Evolutionary conservation across 2,113 vertebrate genomes (phyloP).

Genomic region (Muscicapa adusta): DNA sequence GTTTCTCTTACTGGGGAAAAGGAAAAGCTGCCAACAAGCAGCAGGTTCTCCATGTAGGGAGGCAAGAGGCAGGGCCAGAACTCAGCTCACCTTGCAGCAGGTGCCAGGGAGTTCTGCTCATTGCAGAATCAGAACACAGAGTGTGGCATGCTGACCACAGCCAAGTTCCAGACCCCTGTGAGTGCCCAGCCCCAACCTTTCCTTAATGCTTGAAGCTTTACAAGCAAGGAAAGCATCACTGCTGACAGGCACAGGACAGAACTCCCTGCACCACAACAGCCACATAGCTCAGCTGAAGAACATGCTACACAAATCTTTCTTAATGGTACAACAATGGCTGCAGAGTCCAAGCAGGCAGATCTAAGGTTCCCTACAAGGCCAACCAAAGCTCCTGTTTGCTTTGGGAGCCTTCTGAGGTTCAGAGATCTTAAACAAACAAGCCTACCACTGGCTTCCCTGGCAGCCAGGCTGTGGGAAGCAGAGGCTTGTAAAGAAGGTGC

Average conservation of each 20-base stretch:
- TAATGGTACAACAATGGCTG: neutral
- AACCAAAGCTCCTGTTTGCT: constrained; percentile 4
- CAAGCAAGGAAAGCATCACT: accelerated
- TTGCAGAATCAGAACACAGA: neutral
- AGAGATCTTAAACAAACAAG: constrained; percentile 1
- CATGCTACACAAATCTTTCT: neutral
- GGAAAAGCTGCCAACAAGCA: neutral
- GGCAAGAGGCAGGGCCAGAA: neutral
- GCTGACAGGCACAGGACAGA: neutral
- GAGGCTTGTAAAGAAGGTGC: neutral
- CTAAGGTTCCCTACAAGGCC: neutral
- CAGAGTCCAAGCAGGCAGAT: neutral
- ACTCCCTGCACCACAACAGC: neutral
- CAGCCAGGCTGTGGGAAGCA: neutral
- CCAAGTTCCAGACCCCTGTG: neutral
- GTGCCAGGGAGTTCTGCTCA: neutral
- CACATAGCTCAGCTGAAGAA: neutral
- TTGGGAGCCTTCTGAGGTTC: neutral
- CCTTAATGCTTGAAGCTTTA: neutral
- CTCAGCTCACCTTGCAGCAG: neutral
- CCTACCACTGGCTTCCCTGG: neutral
- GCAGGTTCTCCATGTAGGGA: neutral
- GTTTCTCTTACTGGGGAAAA: neutral
- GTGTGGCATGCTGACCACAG: neutral
- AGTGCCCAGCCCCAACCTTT: neutral